Evolutionary conservation across 2,113 vertebrate genomes (phyloP).

Genomic region (Takifugu bimaculatus): DNA sequence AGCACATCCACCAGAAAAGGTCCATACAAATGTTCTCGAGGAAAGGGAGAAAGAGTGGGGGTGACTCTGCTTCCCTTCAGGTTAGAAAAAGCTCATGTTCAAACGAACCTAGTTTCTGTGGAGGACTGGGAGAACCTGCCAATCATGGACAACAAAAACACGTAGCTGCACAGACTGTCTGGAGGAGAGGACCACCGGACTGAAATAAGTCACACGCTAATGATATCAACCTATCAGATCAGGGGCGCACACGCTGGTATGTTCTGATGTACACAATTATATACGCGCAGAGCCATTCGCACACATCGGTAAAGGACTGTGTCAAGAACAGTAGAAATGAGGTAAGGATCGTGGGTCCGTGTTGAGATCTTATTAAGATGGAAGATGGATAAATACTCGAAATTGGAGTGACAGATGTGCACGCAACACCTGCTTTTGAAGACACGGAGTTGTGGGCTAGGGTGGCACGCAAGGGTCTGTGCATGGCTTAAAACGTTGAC

Average conservation of each 20-base stretch:
- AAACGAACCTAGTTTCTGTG: constrained; percentile 30
- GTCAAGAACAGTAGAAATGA: constrained; percentile 59
- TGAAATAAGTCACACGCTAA: constrained; percentile 64
- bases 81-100: constrained; percentile 17
- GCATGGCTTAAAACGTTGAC: constrained; percentile 29
- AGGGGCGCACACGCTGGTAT: constrained; percentile 56
- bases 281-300: constrained; percentile 48
- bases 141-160: constrained; percentile 36
- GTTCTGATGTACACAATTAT: constrained; percentile 64
- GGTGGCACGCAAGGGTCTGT: constrained; percentile 26
- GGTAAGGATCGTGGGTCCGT: constrained; percentile 55
- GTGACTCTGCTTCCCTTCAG: constrained; percentile 37
- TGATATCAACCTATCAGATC: constrained; percentile 62
- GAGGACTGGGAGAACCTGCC: constrained; percentile 47
- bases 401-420: constrained; percentile 26
- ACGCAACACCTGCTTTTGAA: constrained; percentile 31
- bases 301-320: constrained; percentile 43
- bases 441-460: constrained; percentile 9
- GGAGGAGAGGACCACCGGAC: constrained; percentile 48
- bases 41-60: constrained; percentile 2
- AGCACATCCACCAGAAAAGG: constrained; percentile 16
- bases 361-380: constrained; percentile 35
- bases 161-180: constrained; percentile 61
- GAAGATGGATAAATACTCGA: constrained; percentile 33
- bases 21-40: constrained; percentile 17